Evolutionary conservation across 2,113 vertebrate species (phyloP).

Genomic region (Eretmochelys imbricata): DNA sequence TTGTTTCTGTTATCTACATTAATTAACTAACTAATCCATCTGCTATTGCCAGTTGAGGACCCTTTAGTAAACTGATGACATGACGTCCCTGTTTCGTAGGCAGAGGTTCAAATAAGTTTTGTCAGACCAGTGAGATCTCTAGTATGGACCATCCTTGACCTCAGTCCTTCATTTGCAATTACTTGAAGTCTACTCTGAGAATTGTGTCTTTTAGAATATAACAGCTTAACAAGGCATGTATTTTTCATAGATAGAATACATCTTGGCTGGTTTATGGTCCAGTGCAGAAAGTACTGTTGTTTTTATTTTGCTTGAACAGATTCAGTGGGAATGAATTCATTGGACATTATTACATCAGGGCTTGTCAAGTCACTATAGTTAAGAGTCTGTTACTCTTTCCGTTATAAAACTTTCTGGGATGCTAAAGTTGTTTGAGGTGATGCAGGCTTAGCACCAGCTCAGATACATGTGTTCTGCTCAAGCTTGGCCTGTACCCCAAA

Average conservation of each 20-base stretch:
- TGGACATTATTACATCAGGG: not conserved
- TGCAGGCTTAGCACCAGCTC: not conserved
- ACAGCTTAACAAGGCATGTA: not conserved
- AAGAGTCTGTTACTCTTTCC: not conserved
- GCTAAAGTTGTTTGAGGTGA: not conserved
- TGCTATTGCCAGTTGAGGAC: not conserved
- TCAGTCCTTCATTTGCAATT: not conserved
- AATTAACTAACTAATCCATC: conserved; percentile 45
- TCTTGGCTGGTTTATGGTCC: conserved; percentile 24
- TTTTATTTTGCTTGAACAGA: conserved; percentile 37
- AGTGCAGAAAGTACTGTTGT: conserved; percentile 10
- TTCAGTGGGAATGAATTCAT: not conserved
- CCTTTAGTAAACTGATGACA: not conserved
- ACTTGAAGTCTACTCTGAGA: not conserved
- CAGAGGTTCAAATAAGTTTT: conserved; percentile 14
- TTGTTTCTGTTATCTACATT: conserved; percentile 31
- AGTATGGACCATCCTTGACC: not conserved
- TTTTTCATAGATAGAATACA: not conserved
- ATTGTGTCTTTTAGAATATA: not conserved
- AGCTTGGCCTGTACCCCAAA: not conserved
- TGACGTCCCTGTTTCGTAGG: not conserved
- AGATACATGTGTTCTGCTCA: not conserved
- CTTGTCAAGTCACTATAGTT: conserved; percentile 25
- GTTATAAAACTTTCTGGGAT: not conserved
- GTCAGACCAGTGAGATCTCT: not conserved